Base-by-base conservation (phyloP, 2,113 vertebrate species). In the Mirounga angustirostris region DNA sequence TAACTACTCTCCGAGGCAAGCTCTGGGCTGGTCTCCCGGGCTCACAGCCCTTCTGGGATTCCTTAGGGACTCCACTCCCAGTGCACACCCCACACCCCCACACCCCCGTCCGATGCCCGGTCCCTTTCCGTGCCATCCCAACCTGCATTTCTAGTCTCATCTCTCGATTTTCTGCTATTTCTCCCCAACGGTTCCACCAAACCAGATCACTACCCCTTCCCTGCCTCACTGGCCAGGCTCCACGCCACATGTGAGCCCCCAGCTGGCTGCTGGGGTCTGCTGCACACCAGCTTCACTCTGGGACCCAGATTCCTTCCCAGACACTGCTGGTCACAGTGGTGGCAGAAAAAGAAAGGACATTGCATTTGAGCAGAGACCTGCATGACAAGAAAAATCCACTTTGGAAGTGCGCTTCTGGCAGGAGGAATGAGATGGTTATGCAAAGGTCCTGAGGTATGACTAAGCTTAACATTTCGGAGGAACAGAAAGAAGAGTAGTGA, bases 261-360 rank as follows among this genome's bases (percentile, higher is more conserved):
- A 14, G 69, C 1, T 63, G 50, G 80, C 71, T 33, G 61, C 89
- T 43, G 14, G 7, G 19, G 7, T 54, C 40, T 63, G 63, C 40
- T 7, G 28, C 18, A 4, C 11, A 0, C 3, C 3, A 1, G n/a
- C 24, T 59, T 85, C n/a, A 6, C 40, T 36, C 40, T 13, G 61
- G 19, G n/a, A 43, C 43, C 43, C 43, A 22, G 59, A 36, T 21
- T 16, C 82, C 67, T 73, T 76, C 50, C 59, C 30, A 33, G 5
- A 7, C 4, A 7, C 18, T 2, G 24, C 43, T 2, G 7, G 10
- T 9, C 24, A 26, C 16, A 11, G 21, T 1, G 54, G 15, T 1
- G 54, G 46, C 8, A 0, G n/a, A 26, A 63, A 63, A 13, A 63
- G 26, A 63, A 63, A 16, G 22, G 81, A 65, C 33, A 6, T 7